Evolutionary conservation across 1,140 invertebrate species (phyloP).

Genomic region (Zaprionus taronus): DNA sequence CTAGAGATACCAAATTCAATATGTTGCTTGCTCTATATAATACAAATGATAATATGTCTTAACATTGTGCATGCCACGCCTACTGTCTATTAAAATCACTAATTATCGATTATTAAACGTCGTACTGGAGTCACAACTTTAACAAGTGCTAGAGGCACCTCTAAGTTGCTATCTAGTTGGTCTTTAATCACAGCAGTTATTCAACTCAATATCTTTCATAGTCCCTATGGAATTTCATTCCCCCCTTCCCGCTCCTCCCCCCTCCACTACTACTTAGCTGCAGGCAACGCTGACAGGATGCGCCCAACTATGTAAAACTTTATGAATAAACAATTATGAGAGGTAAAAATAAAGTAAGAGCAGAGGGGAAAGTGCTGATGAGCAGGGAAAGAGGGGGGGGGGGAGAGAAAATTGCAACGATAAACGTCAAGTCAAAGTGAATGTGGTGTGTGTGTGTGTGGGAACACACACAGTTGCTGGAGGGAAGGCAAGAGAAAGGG

Average conservation of each 20-base stretch:
- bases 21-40: too few species aligned
- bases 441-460: conserved; percentile 28
- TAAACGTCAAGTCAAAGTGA: conserved; percentile 15
- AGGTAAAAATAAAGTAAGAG: conserved; percentile 2
- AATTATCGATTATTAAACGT: too few species aligned
- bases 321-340: conserved; percentile 21
- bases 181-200: too few species aligned
- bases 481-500: background rate
- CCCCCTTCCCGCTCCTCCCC: too few species aligned
- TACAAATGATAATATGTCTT: too few species aligned
- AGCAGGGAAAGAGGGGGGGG: background rate
- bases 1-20: too few species aligned
- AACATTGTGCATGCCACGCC: too few species aligned
- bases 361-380: background rate
- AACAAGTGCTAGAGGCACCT: too few species aligned
- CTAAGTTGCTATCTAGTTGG: too few species aligned
- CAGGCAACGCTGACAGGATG: background rate
- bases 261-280: background rate
- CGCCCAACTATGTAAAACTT: conserved; percentile 2
- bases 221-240: background rate
- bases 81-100: too few species aligned
- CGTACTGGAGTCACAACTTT: too few species aligned
- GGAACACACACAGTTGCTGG: background rate
- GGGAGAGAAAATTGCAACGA: conserved; percentile 47
- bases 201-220: background rate